Base-by-base conservation (phyloP, 2,888 invertebrate species). In the Lochmaea crataegi region DNA sequence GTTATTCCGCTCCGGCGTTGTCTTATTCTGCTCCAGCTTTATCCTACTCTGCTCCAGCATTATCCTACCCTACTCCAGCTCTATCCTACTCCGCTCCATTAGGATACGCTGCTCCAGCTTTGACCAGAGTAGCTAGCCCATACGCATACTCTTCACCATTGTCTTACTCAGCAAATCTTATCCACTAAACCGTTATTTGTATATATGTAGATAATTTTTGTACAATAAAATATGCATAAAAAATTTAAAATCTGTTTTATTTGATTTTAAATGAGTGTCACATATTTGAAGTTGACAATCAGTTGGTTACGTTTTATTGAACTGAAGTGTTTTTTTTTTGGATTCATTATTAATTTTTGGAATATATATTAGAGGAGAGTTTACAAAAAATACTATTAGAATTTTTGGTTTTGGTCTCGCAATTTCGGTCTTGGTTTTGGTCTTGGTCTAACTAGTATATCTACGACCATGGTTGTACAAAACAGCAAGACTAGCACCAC, bases 51-150 rank as follows among this genome's bases (percentile, higher is more conserved):
- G 60, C 60, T 60, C 60, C 32, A 38, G 32, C 26, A 12, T 22
- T 60, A 1, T 11, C 9, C 12, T 26, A 60, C 38, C 11, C 71
- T 38, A 51, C 71, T 12, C 71, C 71, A 60, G 45, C 60, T 26
- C 1, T 60, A 22, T 14, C 9, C 6, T 26, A 60, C 14, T 12
- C 58, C 5, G 58, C 58, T 11, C 11, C 26, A 22, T 22, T 60
- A 1, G 10, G n/a, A n/a, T 26, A 60, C 14, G 60, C 71, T 38
- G 71, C 71, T 12, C 71, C 71, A 60, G 71, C 66, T 53, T 48
- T 48, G 16, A 64, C 22, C 2, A 16, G 64, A 14, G 16, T 64
- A 45, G 53, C 64, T 45, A 45, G 7, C 45, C 22, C 45, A 48
- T 45, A 64, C 9, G 12, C 63, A 2, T 48, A 48, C 48, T 14